Percentiles rank a stretch among this genome's conserved stretches.
These are phyloP conservation scores for Polypterus bichir DNA, from an alignment of 2,113 vertebrate species.

Conservation along the genomic window DNA sequence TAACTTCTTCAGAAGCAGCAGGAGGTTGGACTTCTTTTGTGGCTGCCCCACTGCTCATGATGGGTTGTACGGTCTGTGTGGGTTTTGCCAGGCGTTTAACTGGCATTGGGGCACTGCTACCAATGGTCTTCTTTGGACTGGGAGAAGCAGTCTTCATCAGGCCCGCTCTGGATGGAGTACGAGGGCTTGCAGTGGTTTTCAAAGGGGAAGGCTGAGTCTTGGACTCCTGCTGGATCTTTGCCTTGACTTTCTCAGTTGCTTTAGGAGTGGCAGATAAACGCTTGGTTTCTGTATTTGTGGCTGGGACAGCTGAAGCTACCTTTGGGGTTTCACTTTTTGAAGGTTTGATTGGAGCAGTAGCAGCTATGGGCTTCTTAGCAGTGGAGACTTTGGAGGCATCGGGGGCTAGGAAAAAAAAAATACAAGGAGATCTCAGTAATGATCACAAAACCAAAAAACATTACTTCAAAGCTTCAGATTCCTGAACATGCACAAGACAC, in stretches of 20 bases:
- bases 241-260: slow-evolving; percentile 22
- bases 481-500: too few species aligned
- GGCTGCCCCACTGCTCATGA: slow-evolving; percentile 24
- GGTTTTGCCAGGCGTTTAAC: slow-evolving; percentile 35
- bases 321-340: slow-evolving; percentile 28
- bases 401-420: slow-evolving; percentile 30
- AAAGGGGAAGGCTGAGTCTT: slow-evolving; percentile 21
- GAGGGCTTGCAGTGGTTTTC: slow-evolving; percentile 20
- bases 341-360: slow-evolving; percentile 36
- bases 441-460: too few species aligned
- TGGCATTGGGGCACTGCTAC: slow-evolving; percentile 14
- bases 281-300: slow-evolving; percentile 23
- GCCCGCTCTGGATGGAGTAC: slow-evolving; percentile 14
- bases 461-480: too few species aligned
- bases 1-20: background rate
- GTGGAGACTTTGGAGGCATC: slow-evolving; percentile 21
- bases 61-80: slow-evolving; percentile 35
- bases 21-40: slow-evolving; percentile 5
- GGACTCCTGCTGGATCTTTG: slow-evolving; percentile 24
- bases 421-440: background rate
- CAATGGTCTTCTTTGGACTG: slow-evolving; percentile 25
- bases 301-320: slow-evolving; percentile 20
- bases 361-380: slow-evolving; percentile 31
- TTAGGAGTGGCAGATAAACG: slow-evolving; percentile 14
- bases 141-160: slow-evolving; percentile 23